These are phyloP conservation scores for Thomomys bottae DNA, from an alignment of 2,113 vertebrate species.

Conservation along the genomic window DNA sequence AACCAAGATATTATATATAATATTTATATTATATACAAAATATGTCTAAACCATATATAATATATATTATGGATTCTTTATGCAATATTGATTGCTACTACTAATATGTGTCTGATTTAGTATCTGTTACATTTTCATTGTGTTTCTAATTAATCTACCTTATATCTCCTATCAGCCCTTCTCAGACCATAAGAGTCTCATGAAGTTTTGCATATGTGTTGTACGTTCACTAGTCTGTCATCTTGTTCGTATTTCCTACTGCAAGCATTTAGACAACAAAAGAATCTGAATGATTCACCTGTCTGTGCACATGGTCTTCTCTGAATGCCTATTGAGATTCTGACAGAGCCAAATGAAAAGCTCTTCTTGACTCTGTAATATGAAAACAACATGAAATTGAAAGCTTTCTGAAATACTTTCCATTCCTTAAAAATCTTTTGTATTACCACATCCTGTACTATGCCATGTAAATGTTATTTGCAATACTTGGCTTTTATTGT, in stretches of 20 bases:
- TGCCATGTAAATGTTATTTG: not conserved
- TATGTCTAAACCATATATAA: no score
- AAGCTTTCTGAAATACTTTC: not conserved
- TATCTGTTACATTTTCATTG: not conserved
- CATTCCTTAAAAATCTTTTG: not conserved
- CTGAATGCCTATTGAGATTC: not conserved
- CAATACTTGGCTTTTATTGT: not conserved
- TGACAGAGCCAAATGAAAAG: not conserved
- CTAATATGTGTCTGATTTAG: not conserved
- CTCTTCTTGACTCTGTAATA: not conserved
- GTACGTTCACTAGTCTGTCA: not conserved
- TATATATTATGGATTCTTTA: not conserved
- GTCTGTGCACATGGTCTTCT: not conserved
- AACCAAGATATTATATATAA: not conserved
- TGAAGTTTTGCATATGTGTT: not conserved
- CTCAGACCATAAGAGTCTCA: not conserved
- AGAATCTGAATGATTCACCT: not conserved
- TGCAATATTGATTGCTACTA: not conserved
- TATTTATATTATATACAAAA: no score
- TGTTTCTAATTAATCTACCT: not conserved
- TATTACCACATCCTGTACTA: not conserved
- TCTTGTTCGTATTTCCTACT: not conserved
- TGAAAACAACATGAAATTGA: not conserved
- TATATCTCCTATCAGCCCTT: not conserved
- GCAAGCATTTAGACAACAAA: not conserved